Base-by-base conservation (phyloP, 2,888 invertebrate genomes). In the Archips xylosteana region DNA sequence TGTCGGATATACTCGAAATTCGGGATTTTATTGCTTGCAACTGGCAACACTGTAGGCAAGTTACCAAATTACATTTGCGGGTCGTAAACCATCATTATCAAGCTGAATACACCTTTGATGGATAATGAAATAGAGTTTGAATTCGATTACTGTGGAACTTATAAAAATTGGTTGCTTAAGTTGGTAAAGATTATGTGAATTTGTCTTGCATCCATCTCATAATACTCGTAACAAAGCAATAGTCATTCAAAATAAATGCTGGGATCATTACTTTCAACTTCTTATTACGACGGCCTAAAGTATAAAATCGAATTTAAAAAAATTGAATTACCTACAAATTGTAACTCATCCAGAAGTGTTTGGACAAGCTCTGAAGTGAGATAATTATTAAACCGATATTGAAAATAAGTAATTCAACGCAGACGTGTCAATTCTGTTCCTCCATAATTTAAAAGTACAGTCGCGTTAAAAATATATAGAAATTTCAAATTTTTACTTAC, bases 1-100 rank as follows among this genome's bases (percentile, higher is more conserved):
- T 87, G 81, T 85, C 87, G 80, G 81, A 85, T 83, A 84, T 82
- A 78, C 80, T 82, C 80, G 78, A 83, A 81, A 81, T 79, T 80
- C 78, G 79, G 80, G 79, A 81, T 78, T 77, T 81, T 76, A 75
- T 73, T 83, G 15, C 68, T 13, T 62, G 39, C 39, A 61, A 62
- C 63, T 65, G 49, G 65, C 65, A 65, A 65, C 65, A 15, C 34
- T 65, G 65, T 51, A 51, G 65, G 51, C 15, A 34, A 13, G 32
- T 36, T n/a, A n/a, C 39, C n/a, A 60, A 60, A 34, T 12, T 57
- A 57, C 3, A 2, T 57, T 3, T 57, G 57, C 3, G 8, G 32
- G 1, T 12, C 8, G 32, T 9, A 32, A 57, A 4, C 12, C 2
- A 12, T 10, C 32, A 9, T 32, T 4, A 2, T 15, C 12, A 60